phyloP scores from a whole-genome alignment of 2,797 vertebrate species.

The Cuniculus paca region DNA sequence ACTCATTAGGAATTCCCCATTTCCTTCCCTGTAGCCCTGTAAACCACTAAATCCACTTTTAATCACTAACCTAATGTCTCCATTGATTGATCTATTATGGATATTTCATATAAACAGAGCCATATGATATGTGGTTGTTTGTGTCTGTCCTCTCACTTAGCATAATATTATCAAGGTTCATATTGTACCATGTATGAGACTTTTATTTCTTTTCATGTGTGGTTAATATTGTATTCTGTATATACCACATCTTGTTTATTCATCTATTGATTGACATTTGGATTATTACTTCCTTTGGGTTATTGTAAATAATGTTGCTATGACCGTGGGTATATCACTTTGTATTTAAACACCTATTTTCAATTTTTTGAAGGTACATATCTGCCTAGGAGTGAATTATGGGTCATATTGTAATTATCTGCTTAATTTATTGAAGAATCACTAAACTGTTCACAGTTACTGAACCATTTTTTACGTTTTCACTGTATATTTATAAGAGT shows the following conservation, averaged over 20 bases:
- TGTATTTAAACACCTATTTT: constrained; percentile 51
- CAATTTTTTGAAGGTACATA: neutral
- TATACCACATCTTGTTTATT: constrained; percentile 26
- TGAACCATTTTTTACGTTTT: constrained; percentile 39
- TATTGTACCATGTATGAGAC: constrained; percentile 17
- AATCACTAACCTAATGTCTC: neutral
- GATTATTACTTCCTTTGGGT: constrained; percentile 24
- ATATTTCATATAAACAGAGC: constrained; percentile 47
- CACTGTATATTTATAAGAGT: neutral
- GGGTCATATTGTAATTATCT: constrained; percentile 10
- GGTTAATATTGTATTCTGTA: neutral
- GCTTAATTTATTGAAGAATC: constrained; percentile 35
- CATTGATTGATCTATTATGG: constrained; percentile 16
- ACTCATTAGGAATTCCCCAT: neutral
- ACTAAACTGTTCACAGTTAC: constrained; percentile 27
- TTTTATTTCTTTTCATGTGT: constrained; percentile 44
- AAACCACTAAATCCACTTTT: neutral
- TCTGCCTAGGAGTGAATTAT: constrained; percentile 5
- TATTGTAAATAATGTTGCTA: constrained; percentile 17
- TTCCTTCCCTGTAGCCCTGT: neutral
- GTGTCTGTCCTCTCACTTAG: constrained; percentile 19
- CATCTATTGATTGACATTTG: neutral
- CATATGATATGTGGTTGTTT: neutral
- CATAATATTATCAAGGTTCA: constrained; percentile 48
- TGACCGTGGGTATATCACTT: neutral